Evolutionary conservation across 1,140 invertebrate genomes (phyloP).

Genomic region (Cherax quadricarinatus): DNA sequence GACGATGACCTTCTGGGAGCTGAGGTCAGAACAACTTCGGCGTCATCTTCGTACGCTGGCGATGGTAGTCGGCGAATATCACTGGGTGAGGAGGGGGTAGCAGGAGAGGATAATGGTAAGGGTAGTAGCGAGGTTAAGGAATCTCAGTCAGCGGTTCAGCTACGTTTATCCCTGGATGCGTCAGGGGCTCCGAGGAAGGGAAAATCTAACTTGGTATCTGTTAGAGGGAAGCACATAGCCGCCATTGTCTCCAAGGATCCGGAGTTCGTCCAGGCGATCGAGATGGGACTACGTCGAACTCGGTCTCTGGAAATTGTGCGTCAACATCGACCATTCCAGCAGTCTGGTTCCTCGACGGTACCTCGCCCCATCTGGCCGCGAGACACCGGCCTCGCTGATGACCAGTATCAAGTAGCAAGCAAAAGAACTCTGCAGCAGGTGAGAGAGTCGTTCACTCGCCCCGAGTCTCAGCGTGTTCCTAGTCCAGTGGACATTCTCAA

Average conservation of each 20-base stretch:
- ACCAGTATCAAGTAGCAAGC: background rate
- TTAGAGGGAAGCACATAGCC: background rate
- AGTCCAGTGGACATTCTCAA: constrained; percentile 19
- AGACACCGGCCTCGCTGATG: background rate
- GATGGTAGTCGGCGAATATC: background rate
- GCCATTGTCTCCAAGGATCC: constrained; percentile 30
- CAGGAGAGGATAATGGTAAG: background rate
- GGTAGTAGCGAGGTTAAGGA: background rate
- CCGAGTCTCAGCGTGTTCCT: background rate
- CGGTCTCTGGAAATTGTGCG: constrained; percentile 42
- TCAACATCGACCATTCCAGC: background rate
- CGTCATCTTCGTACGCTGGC: background rate
- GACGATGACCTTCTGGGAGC: constrained; percentile 29
- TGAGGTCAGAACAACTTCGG: background rate
- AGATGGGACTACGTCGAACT: constrained; percentile 38
- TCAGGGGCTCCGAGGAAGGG: too few relatives aligned
- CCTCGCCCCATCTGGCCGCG: constrained; percentile 56
- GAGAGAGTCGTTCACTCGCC: background rate
- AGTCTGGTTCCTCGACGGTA: constrained; percentile 26
- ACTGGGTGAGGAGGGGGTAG: background rate
- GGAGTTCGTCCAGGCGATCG: constrained; percentile 35
- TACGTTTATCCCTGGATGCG: too few relatives aligned
- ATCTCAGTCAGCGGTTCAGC: background rate
- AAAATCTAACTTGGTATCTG: background rate
- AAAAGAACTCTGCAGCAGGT: background rate